Evolutionary conservation across 2,888 invertebrate species (phyloP).

Genomic region (Terebella lapidaria): DNA sequence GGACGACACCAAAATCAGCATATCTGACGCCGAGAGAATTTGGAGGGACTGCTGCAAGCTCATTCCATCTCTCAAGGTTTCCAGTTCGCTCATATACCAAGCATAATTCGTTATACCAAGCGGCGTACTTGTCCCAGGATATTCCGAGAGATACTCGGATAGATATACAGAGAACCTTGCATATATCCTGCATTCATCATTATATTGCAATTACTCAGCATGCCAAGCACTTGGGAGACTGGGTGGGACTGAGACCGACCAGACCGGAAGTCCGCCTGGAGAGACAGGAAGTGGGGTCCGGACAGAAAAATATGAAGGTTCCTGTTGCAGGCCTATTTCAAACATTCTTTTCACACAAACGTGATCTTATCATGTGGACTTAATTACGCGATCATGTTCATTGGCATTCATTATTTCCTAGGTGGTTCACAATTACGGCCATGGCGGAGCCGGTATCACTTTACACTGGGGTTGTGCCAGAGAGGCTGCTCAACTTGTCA

Average conservation of each 20-base stretch:
- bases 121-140: not conserved
- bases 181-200: not conserved
- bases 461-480: conserved; percentile 20
- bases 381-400: too few species aligned
- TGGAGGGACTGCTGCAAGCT: not conserved
- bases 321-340: too few species aligned
- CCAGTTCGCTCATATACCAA: too few species aligned
- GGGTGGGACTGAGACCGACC: not conserved
- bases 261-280: not conserved
- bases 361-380: too few species aligned
- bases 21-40: not conserved
- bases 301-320: not conserved
- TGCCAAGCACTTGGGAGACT: not conserved
- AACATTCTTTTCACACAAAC: too few species aligned
- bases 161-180: not conserved
- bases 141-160: too few species aligned
- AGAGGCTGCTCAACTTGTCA: conserved; percentile 10
- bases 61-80: not conserved
- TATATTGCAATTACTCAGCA: not conserved
- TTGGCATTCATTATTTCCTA: too few species aligned
- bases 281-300: not conserved
- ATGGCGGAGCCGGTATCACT: conserved; percentile 17
- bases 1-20: not conserved
- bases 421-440: conserved; percentile 20
- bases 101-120: too few species aligned